A percentile compares a stretch with the other conserved stretches of the same genome.
These are phyloP conservation scores for Actias luna DNA, from an alignment of 2,888 invertebrate genomes.

Conservation along the genomic window DNA sequence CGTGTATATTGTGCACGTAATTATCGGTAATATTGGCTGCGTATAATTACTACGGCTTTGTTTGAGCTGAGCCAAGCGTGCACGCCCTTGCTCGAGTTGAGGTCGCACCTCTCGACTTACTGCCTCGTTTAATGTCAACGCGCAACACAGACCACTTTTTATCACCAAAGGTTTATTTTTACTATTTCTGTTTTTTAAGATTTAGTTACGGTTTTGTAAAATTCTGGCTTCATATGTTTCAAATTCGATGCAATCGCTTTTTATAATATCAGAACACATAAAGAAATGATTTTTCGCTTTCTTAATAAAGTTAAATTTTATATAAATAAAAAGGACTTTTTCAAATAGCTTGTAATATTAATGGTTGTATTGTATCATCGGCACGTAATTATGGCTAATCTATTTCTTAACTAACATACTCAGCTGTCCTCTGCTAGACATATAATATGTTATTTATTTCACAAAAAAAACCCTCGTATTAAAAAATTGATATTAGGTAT, in stretches of 20 bases:
- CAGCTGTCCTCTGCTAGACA: slow-evolving; percentile 17
- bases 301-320: too few species aligned
- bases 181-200: slow-evolving; percentile 30
- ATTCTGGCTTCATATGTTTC: slow-evolving; percentile 33
- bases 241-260: slow-evolving; percentile 17
- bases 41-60: slow-evolving; percentile 30
- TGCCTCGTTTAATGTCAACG: slow-evolving; percentile 61
- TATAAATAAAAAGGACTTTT: neutral
- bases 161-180: slow-evolving; percentile 29
- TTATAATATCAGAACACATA: slow-evolving; percentile 23
- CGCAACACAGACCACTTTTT: slow-evolving; percentile 47
- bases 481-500: neutral
- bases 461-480: neutral
- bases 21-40: slow-evolving; percentile 25
- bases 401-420: slow-evolving; percentile 4
- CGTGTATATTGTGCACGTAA: slow-evolving; percentile 36
- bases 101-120: slow-evolving; percentile 59
- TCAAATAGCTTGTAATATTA: neutral
- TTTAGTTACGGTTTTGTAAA: slow-evolving; percentile 29
- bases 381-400: neutral
- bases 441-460: slow-evolving; percentile 17
- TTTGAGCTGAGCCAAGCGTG: slow-evolving; percentile 29
- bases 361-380: neutral
- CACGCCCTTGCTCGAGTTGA: slow-evolving; percentile 62
- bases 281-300: neutral